These are phyloP conservation scores for Sebastes trivittatus DNA, from an alignment of 2,797 vertebrate species.

Conservation along the genomic window DNA sequence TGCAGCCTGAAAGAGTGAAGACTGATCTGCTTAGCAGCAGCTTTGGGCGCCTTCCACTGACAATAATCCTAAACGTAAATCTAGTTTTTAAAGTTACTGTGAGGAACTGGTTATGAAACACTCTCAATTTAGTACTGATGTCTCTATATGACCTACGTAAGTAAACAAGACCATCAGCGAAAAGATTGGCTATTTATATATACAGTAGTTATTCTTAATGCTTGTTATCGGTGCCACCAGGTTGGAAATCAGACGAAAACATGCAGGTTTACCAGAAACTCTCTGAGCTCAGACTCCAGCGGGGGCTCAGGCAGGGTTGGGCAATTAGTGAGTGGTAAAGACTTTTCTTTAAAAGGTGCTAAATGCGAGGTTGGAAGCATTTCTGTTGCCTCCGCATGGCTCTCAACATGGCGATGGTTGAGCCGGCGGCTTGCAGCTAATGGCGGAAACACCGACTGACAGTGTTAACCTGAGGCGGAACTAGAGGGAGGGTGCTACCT, in stretches of 20 bases:
- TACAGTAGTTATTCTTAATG: neutral
- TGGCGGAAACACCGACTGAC: accelerated
- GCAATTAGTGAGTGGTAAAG: too few relatives aligned
- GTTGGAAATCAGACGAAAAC: neutral
- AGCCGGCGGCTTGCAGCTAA: too few relatives aligned
- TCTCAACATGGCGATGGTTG: too few relatives aligned
- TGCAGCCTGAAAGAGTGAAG: slow-evolving; percentile 1
- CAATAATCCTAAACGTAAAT: neutral
- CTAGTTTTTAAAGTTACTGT: neutral
- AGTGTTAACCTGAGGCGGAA: too few relatives aligned
- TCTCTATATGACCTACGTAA: too few relatives aligned
- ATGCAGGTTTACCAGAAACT: neutral
- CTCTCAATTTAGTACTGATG: neutral
- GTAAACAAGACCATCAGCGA: too few relatives aligned
- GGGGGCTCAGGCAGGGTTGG: too few relatives aligned
- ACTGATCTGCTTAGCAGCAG: neutral
- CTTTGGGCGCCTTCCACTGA: neutral
- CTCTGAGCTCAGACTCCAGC: neutral
- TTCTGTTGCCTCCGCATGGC: too few relatives aligned
- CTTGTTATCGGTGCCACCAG: neutral
- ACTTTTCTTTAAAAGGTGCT: too few relatives aligned
- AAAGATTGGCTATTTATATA: neutral
- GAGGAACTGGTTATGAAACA: neutral
- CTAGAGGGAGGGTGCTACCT: too few relatives aligned
- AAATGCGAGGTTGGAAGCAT: too few relatives aligned